A percentile compares a stretch with the other conserved stretches of the same genome.
These are phyloP conservation scores for Epirrhoe alternata DNA, from an alignment of 2,888 invertebrate genomes.

Conservation along the genomic window DNA sequence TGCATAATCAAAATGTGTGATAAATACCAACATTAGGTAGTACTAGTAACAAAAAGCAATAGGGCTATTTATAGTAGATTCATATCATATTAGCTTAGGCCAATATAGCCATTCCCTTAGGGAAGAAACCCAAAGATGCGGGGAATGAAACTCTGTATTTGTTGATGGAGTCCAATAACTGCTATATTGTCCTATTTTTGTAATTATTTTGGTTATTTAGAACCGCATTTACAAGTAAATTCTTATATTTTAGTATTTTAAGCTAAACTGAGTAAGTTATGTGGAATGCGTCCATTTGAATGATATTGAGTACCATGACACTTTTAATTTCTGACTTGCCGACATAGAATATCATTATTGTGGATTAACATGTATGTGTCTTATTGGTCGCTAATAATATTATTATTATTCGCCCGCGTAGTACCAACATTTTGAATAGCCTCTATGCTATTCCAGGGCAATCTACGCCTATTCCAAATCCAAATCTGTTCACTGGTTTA, in stretches of 20 bases:
- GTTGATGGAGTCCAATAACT: not conserved
- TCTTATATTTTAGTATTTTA: not conserved
- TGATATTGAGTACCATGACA: not conserved
- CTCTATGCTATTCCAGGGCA: no score
- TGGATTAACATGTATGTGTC: no score
- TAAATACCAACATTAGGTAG: conserved; percentile 36
- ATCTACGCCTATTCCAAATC: no score
- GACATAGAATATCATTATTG: no score
- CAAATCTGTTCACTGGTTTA: no score
- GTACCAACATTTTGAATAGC: no score
- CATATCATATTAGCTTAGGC: conserved; percentile 21
- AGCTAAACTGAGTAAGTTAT: conserved; percentile 4
- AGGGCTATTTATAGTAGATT: conserved; percentile 8
- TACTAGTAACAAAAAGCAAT: conserved; percentile 17
- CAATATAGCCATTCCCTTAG: not conserved
- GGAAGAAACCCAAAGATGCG: not conserved
- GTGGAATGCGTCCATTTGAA: not conserved
- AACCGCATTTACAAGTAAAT: not conserved
- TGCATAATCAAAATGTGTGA: conserved; percentile 31
- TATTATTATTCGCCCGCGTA: no score
- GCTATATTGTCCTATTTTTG: not conserved
- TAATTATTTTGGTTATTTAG: not conserved
- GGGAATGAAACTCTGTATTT: not conserved
- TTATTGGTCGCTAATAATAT: no score
- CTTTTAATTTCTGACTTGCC: no score